phyloP scores from a whole-genome alignment of 1,140 invertebrate genomes.

The Diabrotica virgifera region DNA sequence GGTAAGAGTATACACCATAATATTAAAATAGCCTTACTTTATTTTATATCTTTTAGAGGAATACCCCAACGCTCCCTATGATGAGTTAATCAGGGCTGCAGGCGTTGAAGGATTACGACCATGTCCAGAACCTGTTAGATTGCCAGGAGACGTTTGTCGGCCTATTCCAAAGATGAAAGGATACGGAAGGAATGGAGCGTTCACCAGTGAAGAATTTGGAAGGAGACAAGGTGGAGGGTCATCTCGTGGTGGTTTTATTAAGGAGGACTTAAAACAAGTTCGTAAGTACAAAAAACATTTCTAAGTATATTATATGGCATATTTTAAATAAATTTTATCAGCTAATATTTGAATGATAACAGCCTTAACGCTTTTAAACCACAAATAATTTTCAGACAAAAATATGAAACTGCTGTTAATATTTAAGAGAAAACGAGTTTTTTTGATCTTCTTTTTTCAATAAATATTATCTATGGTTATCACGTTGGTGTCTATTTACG shows the following conservation, averaged over 20 bases:
- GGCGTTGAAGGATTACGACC: slow-evolving; percentile 51
- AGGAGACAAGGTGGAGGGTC: neutral
- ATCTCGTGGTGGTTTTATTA: neutral
- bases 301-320: neutral
- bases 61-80: slow-evolving; percentile 55
- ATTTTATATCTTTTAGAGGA: slow-evolving; percentile 36
- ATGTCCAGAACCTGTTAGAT: slow-evolving; percentile 51
- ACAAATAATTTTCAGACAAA: no score
- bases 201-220: neutral
- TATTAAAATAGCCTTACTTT: slow-evolving; percentile 1
- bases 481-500: no score
- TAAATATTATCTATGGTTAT: no score
- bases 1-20: neutral
- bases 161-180: slow-evolving; percentile 49
- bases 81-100: slow-evolving; percentile 51
- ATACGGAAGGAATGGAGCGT: slow-evolving; percentile 19
- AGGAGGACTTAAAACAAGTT: neutral
- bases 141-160: slow-evolving; percentile 53
- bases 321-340: no score
- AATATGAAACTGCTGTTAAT: no score
- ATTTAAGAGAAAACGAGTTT: no score
- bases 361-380: no score
- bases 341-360: no score
- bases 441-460: no score
- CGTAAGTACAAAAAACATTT: neutral